phyloP scores from a whole-genome alignment of 2,797 vertebrate genomes.

The Danio albolineatus region DNA sequence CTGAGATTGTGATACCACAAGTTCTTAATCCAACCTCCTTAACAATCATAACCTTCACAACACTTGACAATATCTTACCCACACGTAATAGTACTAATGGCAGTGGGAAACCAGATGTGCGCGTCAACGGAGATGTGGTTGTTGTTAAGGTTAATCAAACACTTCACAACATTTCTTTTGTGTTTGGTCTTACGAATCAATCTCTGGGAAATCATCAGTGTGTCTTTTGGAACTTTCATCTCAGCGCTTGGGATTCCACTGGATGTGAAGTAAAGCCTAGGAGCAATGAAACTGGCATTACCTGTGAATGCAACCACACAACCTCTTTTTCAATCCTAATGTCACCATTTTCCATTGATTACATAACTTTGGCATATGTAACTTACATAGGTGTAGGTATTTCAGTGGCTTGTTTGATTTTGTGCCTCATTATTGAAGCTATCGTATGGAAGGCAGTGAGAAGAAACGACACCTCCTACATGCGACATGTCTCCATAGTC shows the following conservation, averaged over 20 bases:
- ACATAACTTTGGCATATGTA: conserved; percentile 68
- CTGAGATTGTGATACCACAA: conserved; percentile 69
- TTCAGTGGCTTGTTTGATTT: conserved; percentile 83
- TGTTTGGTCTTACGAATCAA: conserved; percentile 71
- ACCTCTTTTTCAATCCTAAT: conserved; percentile 93
- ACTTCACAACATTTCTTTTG: conserved; percentile 75
- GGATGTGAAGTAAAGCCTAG: conserved; percentile 73
- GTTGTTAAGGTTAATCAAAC: conserved; percentile 72
- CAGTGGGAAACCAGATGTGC: background rate
- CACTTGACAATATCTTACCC: conserved; percentile 80
- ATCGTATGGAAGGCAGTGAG: conserved; percentile 87
- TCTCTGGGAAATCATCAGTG: conserved; percentile 73
- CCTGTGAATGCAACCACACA: conserved; percentile 85
- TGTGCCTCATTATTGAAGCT: conserved; percentile 86
- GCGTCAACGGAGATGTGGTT: conserved; percentile 84
- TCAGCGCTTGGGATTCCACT: conserved; percentile 69
- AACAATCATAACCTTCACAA: conserved; percentile 81
- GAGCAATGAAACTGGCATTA: conserved; percentile 47
- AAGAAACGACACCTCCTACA: conserved; percentile 84
- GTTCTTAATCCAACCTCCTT: conserved; percentile 51
- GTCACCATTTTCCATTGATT: conserved; percentile 71
- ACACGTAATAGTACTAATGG: background rate
- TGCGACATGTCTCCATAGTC: conserved; percentile 86
- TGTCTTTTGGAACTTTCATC: conserved; percentile 90
- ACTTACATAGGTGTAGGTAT: conserved; percentile 85